Base-by-base conservation (phyloP, 2,113 vertebrate genomes). In the Elanoides forficatus region DNA sequence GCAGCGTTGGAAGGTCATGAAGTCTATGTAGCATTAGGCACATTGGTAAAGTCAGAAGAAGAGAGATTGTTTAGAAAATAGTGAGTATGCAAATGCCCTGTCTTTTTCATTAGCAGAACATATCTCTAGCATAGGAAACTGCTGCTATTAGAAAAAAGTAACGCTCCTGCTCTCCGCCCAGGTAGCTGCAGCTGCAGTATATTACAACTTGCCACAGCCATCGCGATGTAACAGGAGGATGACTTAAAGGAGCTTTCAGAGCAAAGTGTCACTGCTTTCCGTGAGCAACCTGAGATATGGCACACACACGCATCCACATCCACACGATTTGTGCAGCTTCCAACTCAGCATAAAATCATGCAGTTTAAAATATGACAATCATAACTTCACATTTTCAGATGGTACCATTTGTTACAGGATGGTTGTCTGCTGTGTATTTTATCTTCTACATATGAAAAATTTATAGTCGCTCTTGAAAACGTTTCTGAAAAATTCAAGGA, bases 401-500 rank as follows among this genome's bases (percentile, higher is more conserved):
- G 73, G 52, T 27, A 16, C 91, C 65, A 34, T 81, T 97, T 70
- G 83, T 45, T 25, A 70, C 90, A 73, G 76, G 86, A 65, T 36
- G n/a, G 78, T 25, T 92, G 76, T 79, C 94, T 95, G 81, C 73
- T 43, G 23, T 9, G 4, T 29, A 75, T 15, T 97, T 95, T 80
- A 91, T 71, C 73, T 88, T 42, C 93, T 85, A 59, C 43, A 72
- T 23, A 81, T 58, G 86, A 94, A 95, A 95, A 93, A 97, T 29
- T 40, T 65, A 91, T 50, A 80, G 23, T 10, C 6, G 4, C 59
- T 96, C 85, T 70, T 65, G n/a, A 87, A 95, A 94, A 95, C 1
- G 32, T 50, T 89, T 80, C 92, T 86, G 92, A 94, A 60, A 60
- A 97, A 94, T 86, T 95, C 83, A 75, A 82, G 50, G 60, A 91